These are phyloP conservation scores for Hydrotaea diabolus DNA, from an alignment of 2,888 invertebrate genomes.

Conservation along the genomic window DNA sequence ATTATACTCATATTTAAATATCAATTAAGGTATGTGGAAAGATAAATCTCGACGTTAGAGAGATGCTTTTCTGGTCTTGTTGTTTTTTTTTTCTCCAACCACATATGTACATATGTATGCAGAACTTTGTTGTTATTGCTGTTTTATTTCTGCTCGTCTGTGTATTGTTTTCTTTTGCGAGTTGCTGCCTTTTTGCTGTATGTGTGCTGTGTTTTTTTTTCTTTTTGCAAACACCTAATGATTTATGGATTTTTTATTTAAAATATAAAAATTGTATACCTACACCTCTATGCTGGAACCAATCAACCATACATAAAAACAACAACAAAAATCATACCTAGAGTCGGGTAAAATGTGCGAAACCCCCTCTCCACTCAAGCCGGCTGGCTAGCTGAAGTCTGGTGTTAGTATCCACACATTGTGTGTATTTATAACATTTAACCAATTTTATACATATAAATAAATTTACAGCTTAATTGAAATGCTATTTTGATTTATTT, in stretches of 20 bases:
- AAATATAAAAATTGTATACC: slow-evolving; percentile 43
- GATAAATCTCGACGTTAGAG: slow-evolving; percentile 49
- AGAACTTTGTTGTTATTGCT: slow-evolving; percentile 14
- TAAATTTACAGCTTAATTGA: slow-evolving; percentile 69
- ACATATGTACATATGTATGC: background rate
- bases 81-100: background rate
- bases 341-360: background rate
- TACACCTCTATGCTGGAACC: slow-evolving; percentile 14
- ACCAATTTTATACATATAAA: slow-evolving; percentile 65
- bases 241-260: slow-evolving; percentile 64
- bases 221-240: slow-evolving; percentile 61
- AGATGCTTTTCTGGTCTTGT: slow-evolving; percentile 42
- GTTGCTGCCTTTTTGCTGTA: no score
- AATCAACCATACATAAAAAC: slow-evolving; percentile 9
- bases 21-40: slow-evolving; percentile 55
- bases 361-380: slow-evolving; percentile 2
- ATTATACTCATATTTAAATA: slow-evolving; percentile 65
- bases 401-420: slow-evolving; percentile 21
- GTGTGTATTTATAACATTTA: slow-evolving; percentile 65
- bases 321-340: no score
- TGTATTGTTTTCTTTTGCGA: slow-evolving; percentile 44
- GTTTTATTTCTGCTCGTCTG: slow-evolving; percentile 23
- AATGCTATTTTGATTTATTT: slow-evolving; percentile 72
- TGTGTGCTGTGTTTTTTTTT: no score
- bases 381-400: no score